Conservation (phyloP, 2,797 vertebrate genomes). For the Falco biarmicus region DNA sequence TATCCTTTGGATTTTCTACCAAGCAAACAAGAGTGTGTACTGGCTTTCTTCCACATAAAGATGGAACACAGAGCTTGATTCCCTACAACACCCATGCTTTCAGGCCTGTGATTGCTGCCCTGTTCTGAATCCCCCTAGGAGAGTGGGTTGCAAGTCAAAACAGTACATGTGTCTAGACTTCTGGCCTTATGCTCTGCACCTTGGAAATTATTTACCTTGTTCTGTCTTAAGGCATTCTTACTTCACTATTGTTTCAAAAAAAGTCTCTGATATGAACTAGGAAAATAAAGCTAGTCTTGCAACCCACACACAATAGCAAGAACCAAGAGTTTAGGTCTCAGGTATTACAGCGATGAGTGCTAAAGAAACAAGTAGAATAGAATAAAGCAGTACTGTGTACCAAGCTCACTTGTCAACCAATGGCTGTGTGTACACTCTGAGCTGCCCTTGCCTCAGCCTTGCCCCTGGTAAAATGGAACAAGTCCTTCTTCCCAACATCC, state of each 20-base stretch:
- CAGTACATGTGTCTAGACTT: not conserved
- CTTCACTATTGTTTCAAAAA: not conserved
- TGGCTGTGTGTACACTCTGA: not conserved
- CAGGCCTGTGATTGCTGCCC: not conserved
- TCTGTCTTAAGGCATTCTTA: not conserved
- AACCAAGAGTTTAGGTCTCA: not conserved
- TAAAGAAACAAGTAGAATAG: not conserved
- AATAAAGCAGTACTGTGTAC: not conserved
- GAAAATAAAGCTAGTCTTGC: not conserved
- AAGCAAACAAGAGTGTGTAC: rapidly evolving
- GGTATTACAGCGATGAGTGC: not conserved
- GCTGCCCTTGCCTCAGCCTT: not conserved
- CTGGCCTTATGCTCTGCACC: not conserved
- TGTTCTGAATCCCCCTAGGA: not conserved
- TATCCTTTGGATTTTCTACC: not conserved
- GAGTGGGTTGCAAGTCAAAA: not conserved
- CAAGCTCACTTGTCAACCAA: not conserved
- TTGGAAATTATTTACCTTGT: not conserved
- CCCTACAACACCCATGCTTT: not conserved
- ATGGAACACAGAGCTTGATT: not conserved
- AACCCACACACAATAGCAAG: not conserved
- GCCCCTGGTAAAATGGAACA: not conserved
- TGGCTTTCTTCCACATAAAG: not conserved
- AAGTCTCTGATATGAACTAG: not conserved
- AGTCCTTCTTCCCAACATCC: not conserved